Conservation (phyloP, 2,888 invertebrate genomes). For the Stenoptilia bipunctidactyla region DNA sequence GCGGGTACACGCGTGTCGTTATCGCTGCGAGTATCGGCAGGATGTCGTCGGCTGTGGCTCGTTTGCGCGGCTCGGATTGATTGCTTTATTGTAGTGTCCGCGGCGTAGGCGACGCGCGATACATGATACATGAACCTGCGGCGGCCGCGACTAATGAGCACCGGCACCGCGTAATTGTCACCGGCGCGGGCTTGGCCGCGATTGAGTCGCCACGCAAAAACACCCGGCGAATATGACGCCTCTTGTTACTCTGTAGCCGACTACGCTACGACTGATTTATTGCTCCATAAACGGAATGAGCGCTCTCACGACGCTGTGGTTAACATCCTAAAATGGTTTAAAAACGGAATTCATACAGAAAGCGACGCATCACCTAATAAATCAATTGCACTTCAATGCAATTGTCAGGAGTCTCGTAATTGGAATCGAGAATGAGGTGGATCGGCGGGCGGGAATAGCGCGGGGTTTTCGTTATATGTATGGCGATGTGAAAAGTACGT, state of each 20-base stretch:
- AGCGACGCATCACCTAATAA: not conserved
- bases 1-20: constrained; percentile 26
- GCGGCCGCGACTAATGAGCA: constrained; percentile 53
- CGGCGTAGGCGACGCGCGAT: constrained; percentile 46
- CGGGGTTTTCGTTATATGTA: not conserved
- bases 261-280: constrained; percentile 28
- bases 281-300: constrained; percentile 30
- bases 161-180: constrained; percentile 53
- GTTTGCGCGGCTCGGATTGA: constrained; percentile 54
- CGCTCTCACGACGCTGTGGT: constrained; percentile 20
- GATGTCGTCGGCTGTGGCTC: constrained; percentile 31
- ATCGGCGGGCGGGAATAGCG: not conserved
- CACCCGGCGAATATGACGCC: constrained; percentile 32
- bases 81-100: constrained; percentile 61
- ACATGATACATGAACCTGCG: constrained; percentile 63
- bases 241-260: constrained; percentile 25
- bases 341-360: not conserved
- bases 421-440: constrained; percentile 5
- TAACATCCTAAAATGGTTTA: constrained; percentile 9
- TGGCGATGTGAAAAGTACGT: constrained; percentile 24
- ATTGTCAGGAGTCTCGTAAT: constrained; percentile 22
- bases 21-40: constrained; percentile 24
- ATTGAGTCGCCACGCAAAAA: constrained; percentile 45
- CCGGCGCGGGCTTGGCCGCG: constrained; percentile 22
- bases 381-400: not conserved